phyloP scores from a whole-genome alignment of 2,113 vertebrate genomes.

The Spheniscus mendiculus region DNA sequence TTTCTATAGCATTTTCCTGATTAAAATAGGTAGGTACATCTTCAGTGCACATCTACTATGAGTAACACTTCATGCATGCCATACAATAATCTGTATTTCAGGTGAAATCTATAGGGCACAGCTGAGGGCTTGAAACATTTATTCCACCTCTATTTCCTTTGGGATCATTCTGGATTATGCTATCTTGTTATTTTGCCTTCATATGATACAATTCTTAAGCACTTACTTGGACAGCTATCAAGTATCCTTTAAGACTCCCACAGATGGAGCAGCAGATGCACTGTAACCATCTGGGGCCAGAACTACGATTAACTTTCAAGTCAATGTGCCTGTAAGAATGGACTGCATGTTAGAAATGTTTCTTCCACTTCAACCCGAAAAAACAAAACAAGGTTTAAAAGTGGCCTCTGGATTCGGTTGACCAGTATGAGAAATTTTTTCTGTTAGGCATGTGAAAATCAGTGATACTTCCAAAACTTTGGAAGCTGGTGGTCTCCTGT shows the following conservation, averaged over 20 bases:
- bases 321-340: not conserved
- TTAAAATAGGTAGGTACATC: not conserved
- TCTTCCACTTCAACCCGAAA: not conserved
- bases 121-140: not conserved
- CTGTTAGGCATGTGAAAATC: not conserved
- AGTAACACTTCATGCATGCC: not conserved
- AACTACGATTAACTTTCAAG: constrained; percentile 42
- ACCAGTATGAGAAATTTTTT: not conserved
- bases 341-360: not conserved
- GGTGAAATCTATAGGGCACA: not conserved
- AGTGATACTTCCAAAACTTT: not conserved
- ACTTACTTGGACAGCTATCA: constrained; percentile 29
- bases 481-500: not conserved
- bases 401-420: not conserved
- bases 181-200: not conserved
- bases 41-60: not conserved
- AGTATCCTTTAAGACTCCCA: constrained; percentile 33
- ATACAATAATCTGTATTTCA: not conserved
- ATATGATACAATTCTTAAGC: not conserved
- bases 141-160: not conserved
- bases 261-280: constrained; percentile 29
- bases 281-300: constrained; percentile 16
- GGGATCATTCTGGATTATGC: not conserved
- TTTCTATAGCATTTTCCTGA: not conserved
- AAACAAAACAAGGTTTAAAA: not conserved